Conservation (phyloP, 2,797 vertebrate species). For the Percopsis omiscomaycus region DNA sequence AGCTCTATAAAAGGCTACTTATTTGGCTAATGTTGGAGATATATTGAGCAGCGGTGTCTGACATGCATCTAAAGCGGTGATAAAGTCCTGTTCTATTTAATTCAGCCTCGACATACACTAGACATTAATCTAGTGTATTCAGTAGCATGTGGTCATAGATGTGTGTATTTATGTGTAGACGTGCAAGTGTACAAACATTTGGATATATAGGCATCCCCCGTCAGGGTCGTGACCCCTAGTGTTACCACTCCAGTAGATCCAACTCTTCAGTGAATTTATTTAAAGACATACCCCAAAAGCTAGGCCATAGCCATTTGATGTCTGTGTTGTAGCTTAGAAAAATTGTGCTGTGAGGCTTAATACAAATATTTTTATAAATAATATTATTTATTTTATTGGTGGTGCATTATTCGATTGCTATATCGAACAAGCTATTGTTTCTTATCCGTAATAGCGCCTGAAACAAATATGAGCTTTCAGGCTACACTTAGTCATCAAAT, state of each 20-base stretch:
- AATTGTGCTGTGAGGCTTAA: constrained; percentile 3
- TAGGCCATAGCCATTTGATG: constrained; percentile 54
- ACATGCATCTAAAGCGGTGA: neutral
- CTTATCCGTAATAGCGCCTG: constrained; percentile 1
- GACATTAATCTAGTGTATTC: no score
- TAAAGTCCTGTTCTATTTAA: neutral
- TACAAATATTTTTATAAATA: no score
- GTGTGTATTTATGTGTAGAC: neutral
- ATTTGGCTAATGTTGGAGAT: neutral
- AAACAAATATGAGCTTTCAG: constrained; percentile 5
- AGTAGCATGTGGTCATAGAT: neutral
- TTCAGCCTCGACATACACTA: neutral
- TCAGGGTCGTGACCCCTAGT: no score
- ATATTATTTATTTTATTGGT: no score
- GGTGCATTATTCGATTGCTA: neutral
- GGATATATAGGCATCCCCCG: no score
- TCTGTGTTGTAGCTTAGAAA: constrained; percentile 12
- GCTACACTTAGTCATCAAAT: neutral
- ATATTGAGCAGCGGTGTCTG: neutral
- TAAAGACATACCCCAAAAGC: constrained; percentile 47
- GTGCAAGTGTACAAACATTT: neutral
- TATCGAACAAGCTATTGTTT: neutral
- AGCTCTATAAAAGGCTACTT: neutral
- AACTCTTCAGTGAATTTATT: constrained; percentile 1
- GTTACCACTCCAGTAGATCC: constrained; percentile 33